These are phyloP conservation scores for Aphaenogaster ashmeadi DNA, from an alignment of 1,140 invertebrate species.

Conservation along the genomic window DNA sequence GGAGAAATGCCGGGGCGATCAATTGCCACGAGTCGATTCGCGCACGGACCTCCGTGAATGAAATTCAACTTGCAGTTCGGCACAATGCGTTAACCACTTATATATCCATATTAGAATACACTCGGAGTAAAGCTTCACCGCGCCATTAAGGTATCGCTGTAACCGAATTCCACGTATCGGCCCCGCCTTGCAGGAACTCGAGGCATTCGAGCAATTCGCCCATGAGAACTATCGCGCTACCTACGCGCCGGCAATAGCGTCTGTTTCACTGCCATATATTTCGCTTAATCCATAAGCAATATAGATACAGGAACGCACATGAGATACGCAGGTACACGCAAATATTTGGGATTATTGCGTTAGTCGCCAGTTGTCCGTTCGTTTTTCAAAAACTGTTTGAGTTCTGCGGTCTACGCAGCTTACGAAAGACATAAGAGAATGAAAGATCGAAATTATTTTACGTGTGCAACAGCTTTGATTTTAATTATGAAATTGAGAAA, in stretches of 20 bases:
- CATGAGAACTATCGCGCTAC: constrained; percentile 50
- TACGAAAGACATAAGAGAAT: neutral
- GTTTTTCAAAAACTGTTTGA: neutral
- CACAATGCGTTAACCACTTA: constrained; percentile 49
- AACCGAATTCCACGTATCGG: constrained; percentile 56
- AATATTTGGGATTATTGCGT: constrained; percentile 16
- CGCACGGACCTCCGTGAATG: neutral
- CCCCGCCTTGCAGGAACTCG: constrained; percentile 47
- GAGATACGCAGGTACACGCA: constrained; percentile 3
- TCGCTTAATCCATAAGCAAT: constrained; percentile 53
- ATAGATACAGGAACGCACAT: constrained; percentile 38
- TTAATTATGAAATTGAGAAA: neutral
- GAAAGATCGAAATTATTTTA: neutral
- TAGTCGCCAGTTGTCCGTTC: neutral
- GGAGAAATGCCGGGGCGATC: constrained; percentile 12
- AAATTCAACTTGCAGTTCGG: constrained; percentile 10
- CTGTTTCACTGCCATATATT: constrained; percentile 58
- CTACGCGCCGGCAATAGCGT: constrained; percentile 27
- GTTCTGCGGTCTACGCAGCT: neutral
- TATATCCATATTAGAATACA: constrained; percentile 47
- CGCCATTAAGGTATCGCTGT: constrained; percentile 51
- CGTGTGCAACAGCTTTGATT: neutral
- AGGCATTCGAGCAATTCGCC: constrained; percentile 44
- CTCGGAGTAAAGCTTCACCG: neutral
- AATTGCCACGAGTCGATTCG: constrained; percentile 41